Percentiles rank a stretch among this genome's conserved stretches.
phyloP scores from a whole-genome alignment of 2,113 vertebrate species.

The Agapornis roseicollis region DNA sequence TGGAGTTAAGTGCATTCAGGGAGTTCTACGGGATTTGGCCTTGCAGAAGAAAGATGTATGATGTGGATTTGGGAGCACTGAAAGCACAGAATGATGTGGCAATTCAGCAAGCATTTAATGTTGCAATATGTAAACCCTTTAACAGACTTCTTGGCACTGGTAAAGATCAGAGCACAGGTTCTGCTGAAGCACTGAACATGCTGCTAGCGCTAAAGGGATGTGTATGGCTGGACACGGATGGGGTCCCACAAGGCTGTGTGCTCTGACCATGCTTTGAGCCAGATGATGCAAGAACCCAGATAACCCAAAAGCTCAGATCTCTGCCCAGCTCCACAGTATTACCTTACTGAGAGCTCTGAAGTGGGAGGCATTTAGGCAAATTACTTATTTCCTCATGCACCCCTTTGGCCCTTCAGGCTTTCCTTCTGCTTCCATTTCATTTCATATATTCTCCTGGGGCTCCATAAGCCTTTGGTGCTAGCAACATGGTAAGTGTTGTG shows the following conservation, averaged over 20 bases:
- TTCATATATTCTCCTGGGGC: background rate
- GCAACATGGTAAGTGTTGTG: background rate
- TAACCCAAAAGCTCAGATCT: background rate
- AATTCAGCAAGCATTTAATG: conserved; percentile 39
- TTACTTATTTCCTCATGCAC: background rate
- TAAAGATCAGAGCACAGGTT: background rate
- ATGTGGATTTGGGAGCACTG: background rate
- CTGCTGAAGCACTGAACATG: background rate
- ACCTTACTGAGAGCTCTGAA: background rate
- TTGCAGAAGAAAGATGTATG: conserved; percentile 9
- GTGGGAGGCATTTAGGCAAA: background rate
- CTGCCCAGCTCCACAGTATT: background rate
- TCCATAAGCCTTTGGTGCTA: background rate
- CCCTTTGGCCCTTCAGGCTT: background rate
- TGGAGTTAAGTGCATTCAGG: conserved; percentile 33
- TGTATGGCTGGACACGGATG: background rate
- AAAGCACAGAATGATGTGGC: conserved; percentile 16
- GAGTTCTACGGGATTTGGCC: background rate
- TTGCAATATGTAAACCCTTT: conserved; percentile 11
- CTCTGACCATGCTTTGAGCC: fast-evolving
- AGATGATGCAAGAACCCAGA: background rate
- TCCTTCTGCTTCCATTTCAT: background rate
- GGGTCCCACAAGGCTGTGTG: background rate
- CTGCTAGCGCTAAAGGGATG: background rate
- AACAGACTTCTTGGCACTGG: conserved; percentile 22